These are phyloP conservation scores for Cerastoderma edule DNA, from an alignment of 2,888 invertebrate genomes.

Conservation along the genomic window DNA sequence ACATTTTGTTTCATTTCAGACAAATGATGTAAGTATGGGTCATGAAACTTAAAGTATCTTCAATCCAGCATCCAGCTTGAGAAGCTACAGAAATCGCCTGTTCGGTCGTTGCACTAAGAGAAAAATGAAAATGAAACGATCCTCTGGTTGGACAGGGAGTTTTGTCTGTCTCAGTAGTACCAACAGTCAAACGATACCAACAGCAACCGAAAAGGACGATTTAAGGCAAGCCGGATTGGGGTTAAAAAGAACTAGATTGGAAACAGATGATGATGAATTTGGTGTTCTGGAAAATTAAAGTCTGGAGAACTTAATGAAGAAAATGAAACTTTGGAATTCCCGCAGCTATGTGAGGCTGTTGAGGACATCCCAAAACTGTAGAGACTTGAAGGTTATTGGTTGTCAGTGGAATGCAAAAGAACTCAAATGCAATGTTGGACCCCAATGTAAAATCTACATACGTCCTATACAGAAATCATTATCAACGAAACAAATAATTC, in stretches of 20 bases:
- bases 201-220: conserved; percentile 29
- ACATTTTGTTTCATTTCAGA: too few species aligned
- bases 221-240: conserved; percentile 27
- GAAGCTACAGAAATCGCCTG: too few species aligned
- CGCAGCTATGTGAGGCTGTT: conserved; percentile 28
- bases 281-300: conserved; percentile 8
- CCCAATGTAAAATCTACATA: conserved; percentile 37
- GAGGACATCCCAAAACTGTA: conserved; percentile 32
- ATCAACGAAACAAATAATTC: neutral
- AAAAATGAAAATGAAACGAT: neutral
- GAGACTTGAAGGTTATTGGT: conserved; percentile 19
- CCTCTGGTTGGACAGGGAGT: conserved; percentile 32
- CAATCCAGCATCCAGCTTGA: too few species aligned
- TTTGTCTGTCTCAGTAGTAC: conserved; percentile 25
- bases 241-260: conserved; percentile 30
- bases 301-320: neutral
- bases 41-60: too few species aligned
- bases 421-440: conserved; percentile 30
- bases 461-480: conserved; percentile 41
- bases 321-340: conserved; percentile 14
- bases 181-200: conserved; percentile 6
- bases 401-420: conserved; percentile 30
- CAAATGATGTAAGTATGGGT: too few species aligned
- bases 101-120: too few species aligned
- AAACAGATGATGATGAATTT: conserved; percentile 7